Evolutionary conservation across 2,113 vertebrate genomes (phyloP).

Genomic region (Protobothrops flavoviridis): DNA sequence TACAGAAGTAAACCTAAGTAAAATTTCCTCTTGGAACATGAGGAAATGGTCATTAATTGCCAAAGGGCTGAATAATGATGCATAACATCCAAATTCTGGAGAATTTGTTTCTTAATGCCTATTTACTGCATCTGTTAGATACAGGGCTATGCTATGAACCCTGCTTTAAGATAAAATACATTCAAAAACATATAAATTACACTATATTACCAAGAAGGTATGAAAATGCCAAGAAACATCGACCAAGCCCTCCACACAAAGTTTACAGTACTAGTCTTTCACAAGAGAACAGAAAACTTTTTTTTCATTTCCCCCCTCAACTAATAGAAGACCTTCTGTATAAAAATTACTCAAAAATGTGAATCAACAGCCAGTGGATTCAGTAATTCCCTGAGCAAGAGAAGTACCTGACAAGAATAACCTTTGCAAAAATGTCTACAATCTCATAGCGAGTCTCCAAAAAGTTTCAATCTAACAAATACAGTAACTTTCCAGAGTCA

Average conservation of each 20-base stretch:
- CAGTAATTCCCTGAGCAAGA: not conserved
- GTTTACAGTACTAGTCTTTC: not conserved
- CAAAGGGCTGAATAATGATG: not conserved
- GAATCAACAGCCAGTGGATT: not conserved
- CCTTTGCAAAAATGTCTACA: not conserved
- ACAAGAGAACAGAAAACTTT: not conserved
- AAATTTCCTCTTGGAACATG: not conserved
- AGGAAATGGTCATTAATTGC: not conserved
- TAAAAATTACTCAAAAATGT: not conserved
- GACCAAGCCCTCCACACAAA: not conserved
- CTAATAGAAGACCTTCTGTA: not conserved
- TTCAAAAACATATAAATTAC: not conserved
- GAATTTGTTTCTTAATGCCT: not conserved
- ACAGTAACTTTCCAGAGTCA: slow-evolving; percentile 21
- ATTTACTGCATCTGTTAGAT: not conserved
- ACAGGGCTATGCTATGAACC: not conserved
- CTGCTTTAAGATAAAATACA: not conserved
- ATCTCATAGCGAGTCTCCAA: not conserved
- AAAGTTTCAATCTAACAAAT: slow-evolving; percentile 17
- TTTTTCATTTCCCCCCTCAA: not conserved
- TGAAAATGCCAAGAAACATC: not conserved
- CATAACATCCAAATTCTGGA: not conserved
- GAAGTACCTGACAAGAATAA: not conserved
- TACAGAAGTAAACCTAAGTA: not conserved
- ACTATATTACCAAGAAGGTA: not conserved